Conservation (phyloP, 2,113 vertebrate species). For the Bombycilla garrulus region DNA sequence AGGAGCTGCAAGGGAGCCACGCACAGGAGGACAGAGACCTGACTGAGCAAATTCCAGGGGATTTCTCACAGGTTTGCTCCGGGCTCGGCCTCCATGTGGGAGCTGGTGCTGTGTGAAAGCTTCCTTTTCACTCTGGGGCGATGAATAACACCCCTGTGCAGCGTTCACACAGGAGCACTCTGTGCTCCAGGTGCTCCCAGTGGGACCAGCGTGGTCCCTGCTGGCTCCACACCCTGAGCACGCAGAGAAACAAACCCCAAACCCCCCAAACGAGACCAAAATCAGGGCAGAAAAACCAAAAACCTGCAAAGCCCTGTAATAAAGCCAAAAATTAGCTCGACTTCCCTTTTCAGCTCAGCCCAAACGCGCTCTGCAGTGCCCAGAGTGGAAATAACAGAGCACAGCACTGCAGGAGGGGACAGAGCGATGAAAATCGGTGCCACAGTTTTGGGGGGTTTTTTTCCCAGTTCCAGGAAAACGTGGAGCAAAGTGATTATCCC, state of each 20-base stretch:
- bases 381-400: accelerated
- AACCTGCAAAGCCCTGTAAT: accelerated
- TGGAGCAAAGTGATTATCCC: background rate
- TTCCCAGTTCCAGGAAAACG: background rate
- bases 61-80: background rate
- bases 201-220: background rate
- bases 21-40: background rate
- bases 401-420: background rate
- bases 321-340: background rate
- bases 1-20: accelerated
- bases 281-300: background rate
- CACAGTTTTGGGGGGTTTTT: background rate
- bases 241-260: background rate
- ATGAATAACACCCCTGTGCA: background rate
- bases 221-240: accelerated
- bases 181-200: background rate
- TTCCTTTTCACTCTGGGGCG: background rate
- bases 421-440: background rate
- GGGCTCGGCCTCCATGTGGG: background rate
- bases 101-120: background rate
- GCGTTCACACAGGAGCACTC: background rate
- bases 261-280: background rate
- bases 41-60: background rate
- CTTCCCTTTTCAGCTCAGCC: background rate
- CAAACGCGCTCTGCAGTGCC: accelerated